These are phyloP conservation scores for Notechis scutatus DNA, from an alignment of 2,113 vertebrate genomes.

Conservation along the genomic window DNA sequence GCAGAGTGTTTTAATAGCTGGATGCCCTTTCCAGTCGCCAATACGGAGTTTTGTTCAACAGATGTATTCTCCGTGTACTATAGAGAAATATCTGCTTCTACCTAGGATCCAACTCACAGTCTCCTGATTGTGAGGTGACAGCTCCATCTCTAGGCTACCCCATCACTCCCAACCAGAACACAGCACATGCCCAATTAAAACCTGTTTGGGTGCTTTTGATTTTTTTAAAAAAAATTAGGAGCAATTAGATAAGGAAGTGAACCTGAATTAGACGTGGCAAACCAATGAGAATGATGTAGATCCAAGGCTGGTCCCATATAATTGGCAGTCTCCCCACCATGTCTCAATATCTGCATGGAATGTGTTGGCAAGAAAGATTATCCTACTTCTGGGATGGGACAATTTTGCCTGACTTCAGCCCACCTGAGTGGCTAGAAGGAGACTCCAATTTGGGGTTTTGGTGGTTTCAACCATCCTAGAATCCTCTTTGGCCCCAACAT, in stretches of 20 bases:
- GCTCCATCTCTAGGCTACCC: too few relatives aligned
- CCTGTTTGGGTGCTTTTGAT: background rate
- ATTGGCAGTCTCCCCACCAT: background rate
- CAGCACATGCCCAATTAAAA: background rate
- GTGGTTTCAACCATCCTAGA: background rate
- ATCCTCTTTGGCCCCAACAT: background rate
- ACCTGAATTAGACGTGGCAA: background rate
- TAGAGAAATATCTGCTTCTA: too few relatives aligned
- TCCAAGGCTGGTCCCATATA: background rate
- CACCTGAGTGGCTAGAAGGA: background rate
- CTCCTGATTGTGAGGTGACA: too few relatives aligned
- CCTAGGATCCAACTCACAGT: too few relatives aligned
- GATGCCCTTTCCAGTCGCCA: too few relatives aligned
- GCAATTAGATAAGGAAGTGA: background rate
- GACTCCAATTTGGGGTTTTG: background rate
- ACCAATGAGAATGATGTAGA: background rate
- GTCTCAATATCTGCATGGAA: background rate
- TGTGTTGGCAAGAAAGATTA: background rate
- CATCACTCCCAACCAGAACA: background rate
- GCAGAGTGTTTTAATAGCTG: too few relatives aligned
- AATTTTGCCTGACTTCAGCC: background rate
- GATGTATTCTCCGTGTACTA: too few relatives aligned
- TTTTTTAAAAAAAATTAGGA: background rate
- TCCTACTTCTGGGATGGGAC: background rate
- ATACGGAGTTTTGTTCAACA: too few relatives aligned